phyloP scores from a whole-genome alignment of 2,113 vertebrate species.

The Mobula birostris region DNA sequence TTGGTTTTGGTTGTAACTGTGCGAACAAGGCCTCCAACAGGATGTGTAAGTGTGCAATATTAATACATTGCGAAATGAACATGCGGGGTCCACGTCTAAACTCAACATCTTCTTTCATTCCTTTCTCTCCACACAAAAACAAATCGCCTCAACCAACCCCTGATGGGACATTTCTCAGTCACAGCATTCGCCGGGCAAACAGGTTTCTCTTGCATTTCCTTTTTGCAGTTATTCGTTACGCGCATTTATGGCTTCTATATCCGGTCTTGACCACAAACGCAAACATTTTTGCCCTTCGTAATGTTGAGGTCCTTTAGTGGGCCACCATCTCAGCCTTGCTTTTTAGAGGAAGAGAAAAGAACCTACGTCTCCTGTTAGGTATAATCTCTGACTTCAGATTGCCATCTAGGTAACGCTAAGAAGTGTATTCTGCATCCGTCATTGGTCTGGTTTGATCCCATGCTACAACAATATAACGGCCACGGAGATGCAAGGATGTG shows the following conservation, averaged over 20 bases:
- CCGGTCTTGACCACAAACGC: neutral
- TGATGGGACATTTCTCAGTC: neutral
- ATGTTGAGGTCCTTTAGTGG: neutral
- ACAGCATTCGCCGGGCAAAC: neutral
- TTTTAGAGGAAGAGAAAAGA: neutral
- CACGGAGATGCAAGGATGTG: neutral
- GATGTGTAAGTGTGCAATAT: neutral
- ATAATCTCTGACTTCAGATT: neutral
- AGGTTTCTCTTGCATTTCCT: neutral
- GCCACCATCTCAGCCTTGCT: neutral
- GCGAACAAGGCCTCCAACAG: neutral
- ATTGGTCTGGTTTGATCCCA: neutral
- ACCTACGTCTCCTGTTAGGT: neutral
- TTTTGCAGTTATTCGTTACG: neutral
- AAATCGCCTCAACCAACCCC: neutral
- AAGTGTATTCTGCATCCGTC: neutral
- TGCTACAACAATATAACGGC: neutral
- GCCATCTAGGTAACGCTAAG: neutral
- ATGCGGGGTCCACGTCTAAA: neutral
- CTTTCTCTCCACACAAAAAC: too few species aligned
- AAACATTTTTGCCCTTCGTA: neutral
- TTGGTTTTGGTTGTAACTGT: neutral
- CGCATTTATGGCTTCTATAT: neutral
- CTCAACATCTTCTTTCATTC: neutral
- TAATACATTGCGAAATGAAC: neutral